A percentile compares a stretch with the other conserved stretches of the same genome.
Conservation (phyloP, 2,113 vertebrate genomes). For the Seriola rivoliana region DNA sequence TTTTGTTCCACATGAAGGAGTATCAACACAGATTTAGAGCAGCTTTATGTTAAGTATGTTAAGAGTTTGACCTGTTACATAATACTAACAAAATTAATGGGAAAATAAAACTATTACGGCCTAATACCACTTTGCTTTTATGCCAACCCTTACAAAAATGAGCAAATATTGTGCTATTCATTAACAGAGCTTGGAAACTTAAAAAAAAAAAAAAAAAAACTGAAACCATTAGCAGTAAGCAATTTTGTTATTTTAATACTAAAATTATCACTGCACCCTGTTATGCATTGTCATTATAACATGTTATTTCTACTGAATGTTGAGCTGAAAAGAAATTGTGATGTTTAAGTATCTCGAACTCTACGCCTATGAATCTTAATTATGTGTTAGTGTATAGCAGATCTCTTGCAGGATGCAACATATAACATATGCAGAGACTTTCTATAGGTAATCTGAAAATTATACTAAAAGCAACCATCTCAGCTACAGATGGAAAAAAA, state of each 20-base stretch:
- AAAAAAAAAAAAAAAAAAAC: background rate
- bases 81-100: constrained; percentile 28
- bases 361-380: background rate
- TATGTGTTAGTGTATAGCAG: background rate
- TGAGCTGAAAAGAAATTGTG: background rate
- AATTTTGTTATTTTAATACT: background rate
- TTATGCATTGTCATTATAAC: constrained; percentile 6
- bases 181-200: constrained; percentile 7
- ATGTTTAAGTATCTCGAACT: background rate
- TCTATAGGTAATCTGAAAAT: background rate
- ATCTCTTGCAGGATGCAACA: background rate
- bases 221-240: background rate
- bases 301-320: background rate
- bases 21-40: constrained; percentile 21
- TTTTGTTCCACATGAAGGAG: constrained; percentile 22
- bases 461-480: background rate
- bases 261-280: constrained; percentile 9
- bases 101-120: constrained; percentile 26
- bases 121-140: constrained; percentile 22
- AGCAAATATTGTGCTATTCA: constrained; percentile 20
- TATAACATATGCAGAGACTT: background rate
- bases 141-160: background rate
- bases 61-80: constrained; percentile 36
- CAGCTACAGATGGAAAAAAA: background rate
- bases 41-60: constrained; percentile 34